Evolutionary conservation across 2,113 vertebrate genomes (phyloP).

Genomic region (Mola mola): DNA sequence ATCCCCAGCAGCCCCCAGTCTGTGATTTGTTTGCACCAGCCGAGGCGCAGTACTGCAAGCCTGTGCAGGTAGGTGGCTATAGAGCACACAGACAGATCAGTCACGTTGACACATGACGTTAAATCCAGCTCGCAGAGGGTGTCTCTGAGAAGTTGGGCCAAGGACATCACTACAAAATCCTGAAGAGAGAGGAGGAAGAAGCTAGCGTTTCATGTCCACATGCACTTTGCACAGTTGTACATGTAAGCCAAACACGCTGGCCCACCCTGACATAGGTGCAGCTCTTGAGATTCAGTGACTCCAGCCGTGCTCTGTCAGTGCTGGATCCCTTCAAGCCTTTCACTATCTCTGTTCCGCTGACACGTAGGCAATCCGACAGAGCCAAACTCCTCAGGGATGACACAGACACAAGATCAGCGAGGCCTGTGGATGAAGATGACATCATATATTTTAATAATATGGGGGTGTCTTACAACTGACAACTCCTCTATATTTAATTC

Average conservation of each 20-base stretch:
- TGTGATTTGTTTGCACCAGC: constrained; percentile 84
- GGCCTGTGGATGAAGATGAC: constrained; percentile 47
- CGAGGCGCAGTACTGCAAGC: constrained; percentile 82
- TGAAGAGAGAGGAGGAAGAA: constrained; percentile 36
- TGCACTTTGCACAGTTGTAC: background rate
- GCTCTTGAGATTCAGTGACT: constrained; percentile 81
- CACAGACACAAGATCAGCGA: constrained; percentile 76
- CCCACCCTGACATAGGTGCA: constrained; percentile 86
- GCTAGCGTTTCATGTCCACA: fast-evolving
- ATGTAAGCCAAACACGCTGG: background rate
- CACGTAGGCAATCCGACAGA: constrained; percentile 83
- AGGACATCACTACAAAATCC: constrained; percentile 80
- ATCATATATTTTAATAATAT: background rate
- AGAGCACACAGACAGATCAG: constrained; percentile 79
- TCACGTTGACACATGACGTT: constrained; percentile 83
- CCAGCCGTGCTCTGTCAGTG: constrained; percentile 56
- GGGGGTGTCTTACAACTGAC: no score
- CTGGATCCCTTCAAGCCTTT: constrained; percentile 63
- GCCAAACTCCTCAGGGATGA: constrained; percentile 77
- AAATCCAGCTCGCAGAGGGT: constrained; percentile 83
- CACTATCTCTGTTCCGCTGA: constrained; percentile 80
- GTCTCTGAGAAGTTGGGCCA: constrained; percentile 71
- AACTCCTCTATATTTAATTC: no score
- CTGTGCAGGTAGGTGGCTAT: constrained; percentile 79
- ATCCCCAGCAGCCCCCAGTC: constrained; percentile 87